Evolutionary conservation across 2,797 vertebrate species (phyloP), one percentile per base, ranked within the genome.

Genomic region (Synanceia verrucosa): DNA sequence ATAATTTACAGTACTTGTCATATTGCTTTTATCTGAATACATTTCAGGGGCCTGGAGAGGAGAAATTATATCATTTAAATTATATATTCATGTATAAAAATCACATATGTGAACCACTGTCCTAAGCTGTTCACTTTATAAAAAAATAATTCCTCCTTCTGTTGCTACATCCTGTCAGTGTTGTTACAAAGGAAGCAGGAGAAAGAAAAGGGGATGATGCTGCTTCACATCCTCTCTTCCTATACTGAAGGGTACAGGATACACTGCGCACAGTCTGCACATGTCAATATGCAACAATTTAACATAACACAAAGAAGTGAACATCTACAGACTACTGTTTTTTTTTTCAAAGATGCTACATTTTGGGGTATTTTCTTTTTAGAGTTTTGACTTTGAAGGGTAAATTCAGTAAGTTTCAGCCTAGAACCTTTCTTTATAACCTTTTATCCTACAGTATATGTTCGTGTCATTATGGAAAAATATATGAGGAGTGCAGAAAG

Each of bases 281-380:
- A 10, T 23, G n/a, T n/a, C n/a, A n/a, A 19, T 31, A 31, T 46
- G 46, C 34, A 47, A 47, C 21, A 71, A n/a, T 43, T 70, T 55
- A 11, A 46, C n/a, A 18, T 24, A 41, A 55, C 39, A 64, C 19
- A 60, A 37, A 28, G 3, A 60, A 50, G 18, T 29, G 7, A 47
- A 62, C 13, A 44, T 56, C 19, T 53, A 57, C 29, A 52, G 52
- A 48, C 65, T 62, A 52, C 21, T 62, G 53, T 21, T 39, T 62
- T 59, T 62, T 68, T 67, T 67, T 56, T 9, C 18, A 48, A 73
- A 86, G 59, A 53, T 66, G 63, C 78, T 76, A 74, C 34, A 56
- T 34, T 70, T 73, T 77, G 61, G 74, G 74, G 13, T 8, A n/a
- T 47, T 51, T 66, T 23, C 41, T 67, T 56, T 37, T 73, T 9